Percentiles rank a stretch among this genome's conserved stretches.
These are phyloP conservation scores for Choloepus didactylus DNA, from an alignment of 2,797 vertebrate species.

Conservation along the genomic window DNA sequence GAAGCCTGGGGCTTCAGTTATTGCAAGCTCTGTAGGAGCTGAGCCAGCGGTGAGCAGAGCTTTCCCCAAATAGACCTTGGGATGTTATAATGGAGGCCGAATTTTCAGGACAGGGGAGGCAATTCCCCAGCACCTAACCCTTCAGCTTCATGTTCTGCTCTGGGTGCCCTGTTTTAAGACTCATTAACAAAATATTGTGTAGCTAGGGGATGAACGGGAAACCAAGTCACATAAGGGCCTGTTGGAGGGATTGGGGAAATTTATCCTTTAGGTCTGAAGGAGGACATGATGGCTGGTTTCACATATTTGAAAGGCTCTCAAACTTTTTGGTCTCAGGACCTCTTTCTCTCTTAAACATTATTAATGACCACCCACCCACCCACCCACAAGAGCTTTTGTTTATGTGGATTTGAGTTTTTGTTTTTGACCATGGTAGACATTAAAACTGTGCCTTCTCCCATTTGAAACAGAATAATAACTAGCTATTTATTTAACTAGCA, in stretches of 20 bases:
- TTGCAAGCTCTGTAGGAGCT: background rate
- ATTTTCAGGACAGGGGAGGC: background rate
- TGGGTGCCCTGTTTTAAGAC: too few species aligned
- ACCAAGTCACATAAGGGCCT: background rate
- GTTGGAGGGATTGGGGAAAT: background rate
- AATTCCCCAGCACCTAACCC: background rate
- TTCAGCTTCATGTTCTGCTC: rapidly evolving
- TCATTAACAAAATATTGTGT: rapidly evolving
- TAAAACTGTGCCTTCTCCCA: background rate
- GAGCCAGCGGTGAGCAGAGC: background rate
- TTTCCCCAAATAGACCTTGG: background rate
- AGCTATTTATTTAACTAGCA: background rate
- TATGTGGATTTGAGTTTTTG: background rate
- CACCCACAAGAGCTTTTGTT: background rate
- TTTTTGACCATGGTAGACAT: conserved; percentile 9
- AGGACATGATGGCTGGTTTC: background rate
- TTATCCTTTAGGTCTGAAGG: background rate
- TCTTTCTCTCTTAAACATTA: background rate
- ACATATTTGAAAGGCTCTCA: background rate
- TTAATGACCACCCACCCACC: background rate
- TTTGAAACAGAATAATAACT: background rate
- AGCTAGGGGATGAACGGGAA: background rate
- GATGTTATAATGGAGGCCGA: background rate
- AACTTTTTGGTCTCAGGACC: background rate
- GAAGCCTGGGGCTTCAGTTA: background rate